Base-by-base conservation (phyloP, 2,797 vertebrate genomes). In the Buceros bicornis region DNA sequence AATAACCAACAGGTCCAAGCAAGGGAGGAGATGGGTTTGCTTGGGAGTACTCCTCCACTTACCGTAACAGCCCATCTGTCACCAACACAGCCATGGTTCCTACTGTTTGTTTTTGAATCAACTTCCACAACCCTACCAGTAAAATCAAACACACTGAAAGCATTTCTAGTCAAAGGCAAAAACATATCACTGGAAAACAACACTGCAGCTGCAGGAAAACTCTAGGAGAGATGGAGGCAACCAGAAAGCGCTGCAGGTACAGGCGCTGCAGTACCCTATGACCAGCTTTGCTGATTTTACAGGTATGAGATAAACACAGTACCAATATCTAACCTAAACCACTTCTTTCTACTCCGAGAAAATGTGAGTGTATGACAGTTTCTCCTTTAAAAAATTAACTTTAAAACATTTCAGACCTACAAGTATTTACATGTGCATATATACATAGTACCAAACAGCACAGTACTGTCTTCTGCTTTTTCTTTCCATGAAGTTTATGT, bases 361-460 rank as follows among this genome's bases (percentile, higher is more conserved):
- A 79, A 60, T 8, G 10, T 12, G 5, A 22, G 42, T 21, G 13
- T 43, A 54, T 19, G 9, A 33, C 17, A 73, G 21, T 5, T 70
- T 69, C 42, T 87, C 11, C 47, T 47, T 71, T 58, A 78, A 10
- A 93, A 95, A 92, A 93, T 62, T 67, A 6, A 80, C 20, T 78
- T 77, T 26, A 77, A 64, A 88, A 56, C 29, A 28, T 69, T 95
- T 66, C 42, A 54, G 61, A 71, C 0, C 50, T 56, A 96, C 8
- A 80, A 92, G 48, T 95, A 96, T 77, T 87, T 95, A 89, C 61
- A 95, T 16, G 10, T 43, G n/a, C 45, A 42, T 72, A 80, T 91
- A 73, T 77, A 89, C 53, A 83, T 21, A 62, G 51, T 60, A 42
- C 66, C 51, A 56, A 90, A 70, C 6, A 69, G 19, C 6, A 24